phyloP scores from a whole-genome alignment of 2,888 invertebrate genomes.

The Asteroscopus sphinx region DNA sequence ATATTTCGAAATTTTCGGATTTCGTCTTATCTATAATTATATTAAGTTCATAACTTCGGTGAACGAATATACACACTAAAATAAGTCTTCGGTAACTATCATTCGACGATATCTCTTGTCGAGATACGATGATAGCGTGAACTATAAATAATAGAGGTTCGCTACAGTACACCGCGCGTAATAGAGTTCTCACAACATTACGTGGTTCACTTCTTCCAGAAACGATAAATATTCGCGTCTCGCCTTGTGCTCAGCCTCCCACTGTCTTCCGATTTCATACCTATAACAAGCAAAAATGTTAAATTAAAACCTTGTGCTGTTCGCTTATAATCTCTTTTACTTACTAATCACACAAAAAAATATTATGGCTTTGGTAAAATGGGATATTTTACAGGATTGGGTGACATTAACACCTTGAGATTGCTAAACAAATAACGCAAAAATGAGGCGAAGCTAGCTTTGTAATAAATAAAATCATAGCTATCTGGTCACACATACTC shows the following conservation, averaged over 20 bases:
- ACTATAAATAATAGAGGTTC: constrained; percentile 37
- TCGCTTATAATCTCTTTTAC: background rate
- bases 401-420: too few species aligned
- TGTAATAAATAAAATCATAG: too few species aligned
- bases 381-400: too few species aligned
- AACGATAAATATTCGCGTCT: constrained; percentile 44
- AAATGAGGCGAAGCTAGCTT: too few species aligned
- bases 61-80: constrained; percentile 68
- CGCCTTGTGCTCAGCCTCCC: constrained; percentile 70
- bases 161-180: constrained; percentile 51
- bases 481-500: too few species aligned
- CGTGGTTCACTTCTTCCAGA: constrained; percentile 49
- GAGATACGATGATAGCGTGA: constrained; percentile 52
- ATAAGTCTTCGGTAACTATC: constrained; percentile 73
- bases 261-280: constrained; percentile 70
- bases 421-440: too few species aligned
- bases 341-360: background rate
- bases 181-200: constrained; percentile 56
- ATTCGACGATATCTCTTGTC: constrained; percentile 49
- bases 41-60: constrained; percentile 61
- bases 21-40: constrained; percentile 57
- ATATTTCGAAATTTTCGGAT: constrained; percentile 59
- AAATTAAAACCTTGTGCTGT: constrained; percentile 3
- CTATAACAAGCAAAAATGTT: constrained; percentile 74
- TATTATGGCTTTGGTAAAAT: too few species aligned